Evolutionary conservation across 2,113 vertebrate genomes (phyloP).

Genomic region (Taxidea taxus): DNA sequence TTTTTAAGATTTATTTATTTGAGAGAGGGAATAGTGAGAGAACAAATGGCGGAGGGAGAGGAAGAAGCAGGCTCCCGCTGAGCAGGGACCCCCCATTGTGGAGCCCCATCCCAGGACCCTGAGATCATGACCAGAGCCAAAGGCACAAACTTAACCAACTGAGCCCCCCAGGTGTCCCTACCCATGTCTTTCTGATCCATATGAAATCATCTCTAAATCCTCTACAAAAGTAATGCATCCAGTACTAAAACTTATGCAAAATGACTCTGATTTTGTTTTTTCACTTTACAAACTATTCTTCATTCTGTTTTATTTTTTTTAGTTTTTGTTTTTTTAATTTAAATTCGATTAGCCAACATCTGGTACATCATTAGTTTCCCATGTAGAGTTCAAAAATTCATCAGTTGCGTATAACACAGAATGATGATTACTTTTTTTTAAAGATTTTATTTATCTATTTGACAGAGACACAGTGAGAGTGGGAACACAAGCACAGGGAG

Average conservation of each 20-base stretch:
- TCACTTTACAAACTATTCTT: neutral
- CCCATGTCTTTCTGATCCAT: neutral
- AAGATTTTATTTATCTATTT: no score
- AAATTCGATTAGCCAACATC: no score
- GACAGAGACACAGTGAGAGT: no score
- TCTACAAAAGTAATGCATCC: neutral
- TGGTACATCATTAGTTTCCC: no score
- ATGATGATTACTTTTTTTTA: neutral
- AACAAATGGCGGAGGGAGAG: neutral
- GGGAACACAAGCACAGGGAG: no score
- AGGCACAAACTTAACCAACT: neutral
- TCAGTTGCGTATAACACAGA: neutral
- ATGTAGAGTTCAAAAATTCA: neutral
- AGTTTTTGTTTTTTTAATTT: no score
- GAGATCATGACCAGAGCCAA: neutral
- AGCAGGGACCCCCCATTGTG: neutral
- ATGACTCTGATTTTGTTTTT: neutral
- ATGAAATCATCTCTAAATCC: neutral
- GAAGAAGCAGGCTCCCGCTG: neutral
- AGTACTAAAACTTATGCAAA: neutral
- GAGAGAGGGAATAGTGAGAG: neutral
- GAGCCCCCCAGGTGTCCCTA: neutral
- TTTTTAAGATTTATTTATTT: neutral
- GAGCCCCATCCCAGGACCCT: neutral
- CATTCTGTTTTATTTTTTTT: no score